phyloP scores from a whole-genome alignment of 2,113 vertebrate species.

The Redunca redunca region DNA sequence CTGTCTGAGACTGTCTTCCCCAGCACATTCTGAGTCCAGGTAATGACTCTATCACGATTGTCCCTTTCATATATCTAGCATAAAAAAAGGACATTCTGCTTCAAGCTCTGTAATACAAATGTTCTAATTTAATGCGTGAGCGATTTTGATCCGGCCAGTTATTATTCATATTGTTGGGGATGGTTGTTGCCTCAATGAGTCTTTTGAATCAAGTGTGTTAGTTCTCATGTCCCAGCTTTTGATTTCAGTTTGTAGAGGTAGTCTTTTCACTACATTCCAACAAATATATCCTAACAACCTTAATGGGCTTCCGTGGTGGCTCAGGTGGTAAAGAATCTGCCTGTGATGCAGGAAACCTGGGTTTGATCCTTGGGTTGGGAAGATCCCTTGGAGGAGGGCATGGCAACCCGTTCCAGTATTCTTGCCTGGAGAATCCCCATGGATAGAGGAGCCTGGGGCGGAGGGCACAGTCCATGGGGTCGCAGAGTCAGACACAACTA shows the following conservation, averaged over 20 bases:
- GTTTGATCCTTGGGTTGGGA: neutral
- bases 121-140: slow-evolving; percentile 84
- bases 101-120: slow-evolving; percentile 83
- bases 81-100: slow-evolving; percentile 74
- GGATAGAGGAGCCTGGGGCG: neutral
- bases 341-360: neutral
- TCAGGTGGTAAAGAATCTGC: neutral
- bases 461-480: neutral
- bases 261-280: neutral
- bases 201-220: slow-evolving; percentile 54
- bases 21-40: neutral
- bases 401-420: neutral
- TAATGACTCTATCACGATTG: slow-evolving; percentile 76
- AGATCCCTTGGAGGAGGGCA: neutral
- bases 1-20: neutral
- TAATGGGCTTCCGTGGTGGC: neutral
- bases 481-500: neutral
- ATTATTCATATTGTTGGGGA: slow-evolving; percentile 81
- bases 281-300: slow-evolving; percentile 1
- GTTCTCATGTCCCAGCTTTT: slow-evolving; percentile 15
- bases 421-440: neutral
- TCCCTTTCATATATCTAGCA: slow-evolving; percentile 75
- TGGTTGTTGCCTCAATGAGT: slow-evolving; percentile 72
- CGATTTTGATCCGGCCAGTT: slow-evolving; percentile 83
- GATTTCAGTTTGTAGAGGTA: slow-evolving; percentile 24